Conservation (phyloP, 2,797 vertebrate species). For the Furcifer pardalis region DNA sequence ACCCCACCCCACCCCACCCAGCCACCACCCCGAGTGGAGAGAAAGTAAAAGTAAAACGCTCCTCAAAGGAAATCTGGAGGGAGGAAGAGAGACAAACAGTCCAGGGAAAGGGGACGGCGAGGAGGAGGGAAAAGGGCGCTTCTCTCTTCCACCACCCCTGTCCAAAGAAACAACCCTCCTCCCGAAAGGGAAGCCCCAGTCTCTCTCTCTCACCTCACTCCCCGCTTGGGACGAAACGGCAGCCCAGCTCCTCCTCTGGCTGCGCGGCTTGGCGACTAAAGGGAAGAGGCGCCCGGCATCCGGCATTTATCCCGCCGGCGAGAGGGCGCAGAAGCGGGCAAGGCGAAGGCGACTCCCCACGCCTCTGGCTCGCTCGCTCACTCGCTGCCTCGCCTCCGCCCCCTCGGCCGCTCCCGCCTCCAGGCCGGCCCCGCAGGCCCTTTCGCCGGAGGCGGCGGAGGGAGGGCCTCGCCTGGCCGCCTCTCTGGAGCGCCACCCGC, state of each 20-base stretch:
- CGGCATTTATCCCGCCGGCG: constrained; percentile 30
- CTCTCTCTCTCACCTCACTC: not conserved
- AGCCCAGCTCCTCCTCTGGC: not conserved
- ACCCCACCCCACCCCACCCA: too few relatives aligned
- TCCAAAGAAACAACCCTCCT: not conserved
- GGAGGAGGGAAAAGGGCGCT: not conserved
- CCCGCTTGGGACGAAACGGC: not conserved
- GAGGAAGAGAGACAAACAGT: too few relatives aligned
- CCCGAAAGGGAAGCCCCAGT: too few relatives aligned
- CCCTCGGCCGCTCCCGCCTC: too few relatives aligned
- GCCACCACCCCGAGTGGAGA: too few relatives aligned
- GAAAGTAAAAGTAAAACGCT: not conserved
- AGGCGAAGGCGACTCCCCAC: constrained; percentile 10
- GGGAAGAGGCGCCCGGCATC: not conserved
- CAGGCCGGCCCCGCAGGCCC: not conserved
- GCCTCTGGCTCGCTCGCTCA: not conserved
- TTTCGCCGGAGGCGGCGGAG: not conserved
- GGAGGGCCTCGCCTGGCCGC: not conserved
- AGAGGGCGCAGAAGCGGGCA: not conserved
- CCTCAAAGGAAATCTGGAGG: too few relatives aligned
- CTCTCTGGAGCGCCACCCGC: too few relatives aligned
- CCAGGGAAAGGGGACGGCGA: too few relatives aligned
- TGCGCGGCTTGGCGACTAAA: not conserved
- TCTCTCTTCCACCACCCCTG: too few relatives aligned
- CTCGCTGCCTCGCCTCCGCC: not conserved